Percentiles rank a stretch among this genome's conserved stretches.
Conservation (phyloP, 2,797 vertebrate species). For the Pangasius krempfi region DNA sequence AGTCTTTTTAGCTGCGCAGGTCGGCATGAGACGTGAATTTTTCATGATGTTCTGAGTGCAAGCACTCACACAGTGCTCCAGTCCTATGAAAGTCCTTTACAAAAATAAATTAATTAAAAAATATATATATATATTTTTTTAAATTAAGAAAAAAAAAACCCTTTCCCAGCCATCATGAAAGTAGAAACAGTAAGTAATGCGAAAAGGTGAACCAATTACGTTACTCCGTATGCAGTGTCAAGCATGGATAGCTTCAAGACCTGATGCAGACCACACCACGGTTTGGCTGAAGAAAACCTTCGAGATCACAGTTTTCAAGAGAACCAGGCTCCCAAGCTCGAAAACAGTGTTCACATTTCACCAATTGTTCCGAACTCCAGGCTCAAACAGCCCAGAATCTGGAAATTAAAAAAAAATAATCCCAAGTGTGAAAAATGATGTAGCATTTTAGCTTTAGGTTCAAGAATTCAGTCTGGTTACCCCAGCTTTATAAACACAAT, state of each 20-base stretch:
- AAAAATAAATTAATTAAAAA: no score
- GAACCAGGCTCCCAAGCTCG: not conserved
- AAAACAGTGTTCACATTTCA: not conserved
- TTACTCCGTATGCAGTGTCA: not conserved
- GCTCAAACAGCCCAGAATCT: not conserved
- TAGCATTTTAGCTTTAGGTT: not conserved
- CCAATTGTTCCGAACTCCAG: not conserved
- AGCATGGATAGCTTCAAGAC: not conserved
- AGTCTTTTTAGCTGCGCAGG: not conserved
- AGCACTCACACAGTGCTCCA: not conserved
- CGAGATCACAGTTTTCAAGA: not conserved
- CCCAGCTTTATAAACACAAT: not conserved
- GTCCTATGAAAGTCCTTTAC: not conserved
- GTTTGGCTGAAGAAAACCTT: not conserved
- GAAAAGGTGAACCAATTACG: not conserved
- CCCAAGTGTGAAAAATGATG: not conserved
- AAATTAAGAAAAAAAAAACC: not conserved
- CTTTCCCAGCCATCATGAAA: not conserved
- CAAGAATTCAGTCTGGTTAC: not conserved
- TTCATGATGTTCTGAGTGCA: not conserved
- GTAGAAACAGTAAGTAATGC: not conserved
- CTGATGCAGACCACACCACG: not conserved
- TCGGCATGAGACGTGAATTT: not conserved
- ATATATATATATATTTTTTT: no score
- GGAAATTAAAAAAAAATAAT: no score